A percentile compares a stretch with the other conserved stretches of the same genome.
These are phyloP conservation scores for Dryobota labecula DNA, from an alignment of 2,888 invertebrate genomes.

Conservation along the genomic window DNA sequence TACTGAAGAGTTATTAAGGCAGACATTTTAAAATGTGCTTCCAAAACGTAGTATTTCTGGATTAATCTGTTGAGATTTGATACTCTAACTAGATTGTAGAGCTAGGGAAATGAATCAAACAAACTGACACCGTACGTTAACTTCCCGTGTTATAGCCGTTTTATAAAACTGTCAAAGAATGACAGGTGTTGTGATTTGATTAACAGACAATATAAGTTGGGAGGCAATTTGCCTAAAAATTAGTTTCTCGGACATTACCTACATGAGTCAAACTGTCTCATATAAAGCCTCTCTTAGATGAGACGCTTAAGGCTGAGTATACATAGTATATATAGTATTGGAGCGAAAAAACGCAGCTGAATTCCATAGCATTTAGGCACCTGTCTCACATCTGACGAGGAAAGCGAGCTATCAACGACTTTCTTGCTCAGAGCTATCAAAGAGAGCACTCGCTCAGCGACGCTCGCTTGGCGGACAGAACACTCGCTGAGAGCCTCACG, in stretches of 20 bases:
- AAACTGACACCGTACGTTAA: neutral
- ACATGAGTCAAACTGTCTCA: neutral
- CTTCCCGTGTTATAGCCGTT: neutral
- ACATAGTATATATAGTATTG: too few species aligned
- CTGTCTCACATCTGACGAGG: too few species aligned
- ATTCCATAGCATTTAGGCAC: too few species aligned
- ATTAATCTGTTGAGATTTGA: neutral
- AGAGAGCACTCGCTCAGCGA: too few species aligned
- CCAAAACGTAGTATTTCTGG: neutral
- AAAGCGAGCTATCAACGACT: too few species aligned
- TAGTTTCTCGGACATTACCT: too few species aligned
- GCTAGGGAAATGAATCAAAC: neutral
- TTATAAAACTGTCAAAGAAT: neutral
- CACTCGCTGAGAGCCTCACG: too few species aligned
- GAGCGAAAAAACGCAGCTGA: neutral
- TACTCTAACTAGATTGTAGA: neutral
- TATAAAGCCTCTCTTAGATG: neutral
- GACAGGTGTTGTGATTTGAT: neutral
- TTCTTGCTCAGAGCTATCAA: too few species aligned
- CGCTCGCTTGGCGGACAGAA: too few species aligned
- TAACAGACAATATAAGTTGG: neutral
- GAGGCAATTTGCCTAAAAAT: neutral
- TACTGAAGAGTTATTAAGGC: constrained; percentile 16
- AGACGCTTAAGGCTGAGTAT: neutral
- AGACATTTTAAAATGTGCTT: neutral